Base-by-base conservation (phyloP, 2,113 vertebrate genomes). In the Dipodomys stephensi region DNA sequence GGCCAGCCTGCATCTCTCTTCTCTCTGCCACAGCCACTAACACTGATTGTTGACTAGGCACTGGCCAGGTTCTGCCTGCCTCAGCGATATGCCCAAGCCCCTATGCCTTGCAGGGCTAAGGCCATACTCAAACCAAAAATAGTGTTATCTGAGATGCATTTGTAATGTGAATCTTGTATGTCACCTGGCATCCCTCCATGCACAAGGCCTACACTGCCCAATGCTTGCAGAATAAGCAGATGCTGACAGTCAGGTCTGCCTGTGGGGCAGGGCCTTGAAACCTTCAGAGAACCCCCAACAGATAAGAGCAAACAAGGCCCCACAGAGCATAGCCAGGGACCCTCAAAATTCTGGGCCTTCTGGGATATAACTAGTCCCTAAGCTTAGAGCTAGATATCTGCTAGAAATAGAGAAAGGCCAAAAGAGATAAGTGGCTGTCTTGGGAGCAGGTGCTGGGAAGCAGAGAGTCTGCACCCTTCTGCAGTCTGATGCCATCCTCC, bases 241-340 rank as follows among this genome's bases (percentile, higher is more conserved):
- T 53, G 20, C 35, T 7, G 28, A 32, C n/a, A 53, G 30, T 32
- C 44, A 65, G 9, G 12, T 64, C 62, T 84, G 15, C 20, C 13
- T 10, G 22, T 20, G 12, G 49, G 2, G 67, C 28, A 81, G 79
- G 16, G 30, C 22, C 57, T 83, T 1, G 4, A 80, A 32, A 53
- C 28, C 44, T 65, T 69, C 13, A 4, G 57, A 76, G 22, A 69
- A 68, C 8, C 12, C 35, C 13, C 15, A 27, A 15, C 1, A 83
- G 1, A 7, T 8, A 30, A 77, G 13, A 79, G 22, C 4, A 74
- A 2, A 28, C 7, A 71, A 60, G 28, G 35, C 9, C 27, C 46
- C 22, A 32, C 0, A 10, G 4, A 81, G 10, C 3, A 1, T 6
- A 27, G 4, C 3, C 23, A 67, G 4, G 7, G 16, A 4, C 1